These are phyloP conservation scores for Mastigias papua DNA, from an alignment of 30 jellyfish, hydroid and myxozoan genomes.

Conservation along the genomic window DNA sequence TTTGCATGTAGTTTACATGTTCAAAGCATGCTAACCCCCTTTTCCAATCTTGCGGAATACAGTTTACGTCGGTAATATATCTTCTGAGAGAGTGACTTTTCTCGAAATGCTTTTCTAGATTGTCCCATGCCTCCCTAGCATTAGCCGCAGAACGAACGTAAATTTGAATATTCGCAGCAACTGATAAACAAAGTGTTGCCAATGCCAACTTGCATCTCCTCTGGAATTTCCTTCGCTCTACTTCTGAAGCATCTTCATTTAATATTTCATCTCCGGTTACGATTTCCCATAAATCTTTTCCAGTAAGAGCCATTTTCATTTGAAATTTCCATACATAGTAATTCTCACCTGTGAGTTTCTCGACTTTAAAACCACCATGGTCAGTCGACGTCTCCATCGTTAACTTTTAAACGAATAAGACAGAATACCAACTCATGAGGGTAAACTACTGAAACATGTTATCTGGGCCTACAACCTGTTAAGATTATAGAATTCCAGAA, in stretches of 20 bases:
- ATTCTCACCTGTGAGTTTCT: background rate
- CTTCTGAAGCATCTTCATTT: background rate
- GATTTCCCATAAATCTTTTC: background rate
- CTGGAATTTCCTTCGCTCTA: background rate
- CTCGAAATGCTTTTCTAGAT: constrained; percentile 44
- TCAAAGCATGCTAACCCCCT: constrained; percentile 47
- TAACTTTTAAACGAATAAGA: background rate
- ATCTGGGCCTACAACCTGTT: background rate
- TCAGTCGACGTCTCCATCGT: background rate
- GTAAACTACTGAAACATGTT: background rate
- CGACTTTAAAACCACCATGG: background rate
- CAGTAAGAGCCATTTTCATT: background rate
- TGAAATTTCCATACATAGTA: background rate
- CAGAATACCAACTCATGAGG: background rate
- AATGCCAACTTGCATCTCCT: background rate
- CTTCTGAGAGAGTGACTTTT: constrained; percentile 39
- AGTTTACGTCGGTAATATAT: constrained; percentile 32
- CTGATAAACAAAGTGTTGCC: constrained; percentile 10
- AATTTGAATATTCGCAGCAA: constrained; percentile 42
- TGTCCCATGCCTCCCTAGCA: constrained; percentile 63
- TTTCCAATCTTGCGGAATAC: constrained; percentile 49
- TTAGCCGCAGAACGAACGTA: constrained; percentile 46
- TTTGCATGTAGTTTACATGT: constrained; percentile 56
- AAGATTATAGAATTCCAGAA: too few species aligned
- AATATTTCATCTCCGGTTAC: background rate